phyloP scores from a whole-genome alignment of 2,888 invertebrate genomes.

The Protonemura montana region DNA sequence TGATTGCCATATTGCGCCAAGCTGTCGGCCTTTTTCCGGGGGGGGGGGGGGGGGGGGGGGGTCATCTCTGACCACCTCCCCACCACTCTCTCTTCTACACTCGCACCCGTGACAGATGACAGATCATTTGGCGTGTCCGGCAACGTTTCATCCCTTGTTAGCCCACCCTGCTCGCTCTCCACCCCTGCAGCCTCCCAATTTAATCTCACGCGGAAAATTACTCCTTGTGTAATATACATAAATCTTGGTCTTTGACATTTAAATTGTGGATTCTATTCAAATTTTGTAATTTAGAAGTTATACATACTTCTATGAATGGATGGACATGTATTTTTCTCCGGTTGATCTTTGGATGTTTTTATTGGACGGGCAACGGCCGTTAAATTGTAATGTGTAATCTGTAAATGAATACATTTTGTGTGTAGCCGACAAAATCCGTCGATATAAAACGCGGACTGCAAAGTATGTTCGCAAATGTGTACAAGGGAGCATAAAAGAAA shows the following conservation, averaged over 20 bases:
- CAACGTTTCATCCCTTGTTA: constrained; percentile 12
- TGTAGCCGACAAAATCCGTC: background rate
- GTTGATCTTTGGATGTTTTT: background rate
- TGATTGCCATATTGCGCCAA: constrained; percentile 2
- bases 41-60: background rate
- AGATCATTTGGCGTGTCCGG: background rate
- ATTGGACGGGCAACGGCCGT: background rate
- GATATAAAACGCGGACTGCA: background rate
- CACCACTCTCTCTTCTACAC: background rate
- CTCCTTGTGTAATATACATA: background rate
- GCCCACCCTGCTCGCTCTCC: background rate
- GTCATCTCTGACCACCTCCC: background rate
- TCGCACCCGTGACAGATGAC: background rate
- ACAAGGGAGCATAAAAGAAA: background rate
- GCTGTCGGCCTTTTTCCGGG: background rate
- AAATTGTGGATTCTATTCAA: background rate
- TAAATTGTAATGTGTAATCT: background rate
- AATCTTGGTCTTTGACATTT: background rate
- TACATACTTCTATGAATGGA: background rate
- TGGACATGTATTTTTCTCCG: background rate
- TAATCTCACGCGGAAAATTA: background rate
- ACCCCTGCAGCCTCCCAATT: background rate
- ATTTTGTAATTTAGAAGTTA: background rate
- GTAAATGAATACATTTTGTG: background rate
- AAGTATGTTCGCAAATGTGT: background rate